Base-by-base conservation (phyloP, 2,888 invertebrate species). In the Lamellibrachia columna region DNA sequence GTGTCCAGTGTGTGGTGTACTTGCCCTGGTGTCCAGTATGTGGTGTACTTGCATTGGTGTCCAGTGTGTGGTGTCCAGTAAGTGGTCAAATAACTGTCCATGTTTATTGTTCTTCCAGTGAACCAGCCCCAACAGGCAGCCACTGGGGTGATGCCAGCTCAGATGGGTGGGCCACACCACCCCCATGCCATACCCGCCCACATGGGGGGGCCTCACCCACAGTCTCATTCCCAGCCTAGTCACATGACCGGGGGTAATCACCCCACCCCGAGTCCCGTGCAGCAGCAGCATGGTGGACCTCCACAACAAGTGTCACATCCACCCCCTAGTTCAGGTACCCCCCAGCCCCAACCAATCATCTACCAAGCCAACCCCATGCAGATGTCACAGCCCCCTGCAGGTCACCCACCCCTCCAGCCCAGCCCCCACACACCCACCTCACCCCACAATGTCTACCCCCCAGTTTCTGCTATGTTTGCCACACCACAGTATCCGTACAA, bases 171-270 rank as follows among this genome's bases (percentile, higher is more conserved):
- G 15, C 75, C 75, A 75, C 75, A 75, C 75, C 75, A 75, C n/a
- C 75, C 75, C 3, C 75, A 75, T 22, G 75, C 75, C 75, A 75
- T 75, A 75, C 75, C 75, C 22, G 75, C 75, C 75, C 75, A 75
- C 75, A 75, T 75, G 75, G 75, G 75, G 75, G 75, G 22, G 11
- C 75, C 75, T 22, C 75, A 75, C 75, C 75, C 75, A 75, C 75
- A 75, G 75, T 75, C 75, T 75, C 75, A 75, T 75, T 75, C 75
- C 75, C 75, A 75, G 75, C 75, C 75, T 75, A 75, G 75, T 75
- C 75, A 75, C 75, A 75, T 75, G 75, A 22, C 75, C 75, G 75
- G 75, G 75, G 75, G 75, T 75, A 75, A 75, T 15, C 75, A 75
- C 22, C 75, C 75, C 15, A 75, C 75, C 22, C 75, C 75, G 22